phyloP scores from a whole-genome alignment of 2,113 vertebrate species.

The Xenopus laevis region DNA sequence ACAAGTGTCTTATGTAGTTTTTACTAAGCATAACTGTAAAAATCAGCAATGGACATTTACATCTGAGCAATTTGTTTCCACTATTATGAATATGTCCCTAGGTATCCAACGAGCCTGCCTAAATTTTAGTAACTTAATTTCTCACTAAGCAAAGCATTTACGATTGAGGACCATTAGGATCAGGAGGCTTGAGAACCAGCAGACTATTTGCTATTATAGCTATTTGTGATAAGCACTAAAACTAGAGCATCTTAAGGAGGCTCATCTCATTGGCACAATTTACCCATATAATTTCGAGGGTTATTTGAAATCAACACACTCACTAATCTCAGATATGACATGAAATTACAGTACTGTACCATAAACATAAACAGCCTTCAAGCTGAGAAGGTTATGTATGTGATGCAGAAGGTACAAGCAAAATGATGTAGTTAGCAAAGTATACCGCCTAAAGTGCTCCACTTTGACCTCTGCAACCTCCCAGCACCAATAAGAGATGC shows the following conservation, averaged over 20 bases:
- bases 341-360: constrained; percentile 23
- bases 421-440: neutral
- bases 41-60: too few species aligned
- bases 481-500: neutral
- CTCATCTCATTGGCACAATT: constrained; percentile 11
- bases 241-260: constrained; percentile 2
- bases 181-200: neutral
- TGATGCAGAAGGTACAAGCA: constrained; percentile 6
- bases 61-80: too few species aligned
- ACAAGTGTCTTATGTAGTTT: too few species aligned
- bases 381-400: neutral
- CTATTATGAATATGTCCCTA: too few species aligned
- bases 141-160: neutral
- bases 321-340: constrained; percentile 21
- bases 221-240: neutral
- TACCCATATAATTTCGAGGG: neutral
- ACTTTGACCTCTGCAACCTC: neutral
- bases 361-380: neutral
- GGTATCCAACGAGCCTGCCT: neutral
- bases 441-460: neutral
- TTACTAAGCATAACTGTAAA: too few species aligned
- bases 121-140: neutral
- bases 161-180: neutral
- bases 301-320: constrained; percentile 32
- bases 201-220: too few species aligned